Evolutionary conservation across 2,797 vertebrate genomes (phyloP).

Genomic region (Galago senegalensis): DNA sequence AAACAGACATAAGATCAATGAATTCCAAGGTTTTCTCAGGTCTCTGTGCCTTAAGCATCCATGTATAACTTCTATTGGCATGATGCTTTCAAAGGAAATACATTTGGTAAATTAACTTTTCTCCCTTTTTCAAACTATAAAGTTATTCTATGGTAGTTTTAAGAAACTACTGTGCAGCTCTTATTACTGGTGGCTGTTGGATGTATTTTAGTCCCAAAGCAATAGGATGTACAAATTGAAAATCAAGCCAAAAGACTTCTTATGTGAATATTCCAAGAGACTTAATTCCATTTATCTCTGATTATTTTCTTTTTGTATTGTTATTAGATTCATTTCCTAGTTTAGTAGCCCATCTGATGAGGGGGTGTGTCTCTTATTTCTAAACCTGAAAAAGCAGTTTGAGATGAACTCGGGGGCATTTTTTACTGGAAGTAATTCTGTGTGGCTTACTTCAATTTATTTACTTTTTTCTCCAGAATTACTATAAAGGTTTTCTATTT

Average conservation of each 20-base stretch:
- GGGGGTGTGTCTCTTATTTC: constrained; percentile 65
- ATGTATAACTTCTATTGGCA: constrained; percentile 85
- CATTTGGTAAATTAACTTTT: constrained; percentile 87
- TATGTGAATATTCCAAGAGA: constrained; percentile 80
- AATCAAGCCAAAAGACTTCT: constrained; percentile 79
- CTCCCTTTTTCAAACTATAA: constrained; percentile 84
- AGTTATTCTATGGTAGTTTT: constrained; percentile 85
- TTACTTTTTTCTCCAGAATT: constrained; percentile 90
- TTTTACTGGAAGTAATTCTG: constrained; percentile 87
- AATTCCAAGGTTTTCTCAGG: constrained; percentile 85
- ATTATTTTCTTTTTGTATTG: constrained; percentile 81
- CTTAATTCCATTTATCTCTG: constrained; percentile 81
- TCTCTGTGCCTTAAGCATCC: constrained; percentile 81
- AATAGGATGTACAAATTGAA: constrained; percentile 85
- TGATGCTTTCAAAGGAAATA: constrained; percentile 80
- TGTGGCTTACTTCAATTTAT: constrained; percentile 89
- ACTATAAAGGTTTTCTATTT: constrained; percentile 91
- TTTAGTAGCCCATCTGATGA: constrained; percentile 79
- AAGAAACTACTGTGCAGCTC: constrained; percentile 80
- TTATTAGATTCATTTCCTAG: constrained; percentile 76
- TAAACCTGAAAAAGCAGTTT: constrained; percentile 71
- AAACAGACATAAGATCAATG: constrained; percentile 82
- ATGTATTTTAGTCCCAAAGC: constrained; percentile 87
- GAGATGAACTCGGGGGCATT: constrained; percentile 84
- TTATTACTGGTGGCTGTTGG: constrained; percentile 88